A percentile compares a stretch with the other conserved stretches of the same genome.
Evolutionary conservation across 2,797 vertebrate genomes (phyloP).

Genomic region (Chelon auratus): DNA sequence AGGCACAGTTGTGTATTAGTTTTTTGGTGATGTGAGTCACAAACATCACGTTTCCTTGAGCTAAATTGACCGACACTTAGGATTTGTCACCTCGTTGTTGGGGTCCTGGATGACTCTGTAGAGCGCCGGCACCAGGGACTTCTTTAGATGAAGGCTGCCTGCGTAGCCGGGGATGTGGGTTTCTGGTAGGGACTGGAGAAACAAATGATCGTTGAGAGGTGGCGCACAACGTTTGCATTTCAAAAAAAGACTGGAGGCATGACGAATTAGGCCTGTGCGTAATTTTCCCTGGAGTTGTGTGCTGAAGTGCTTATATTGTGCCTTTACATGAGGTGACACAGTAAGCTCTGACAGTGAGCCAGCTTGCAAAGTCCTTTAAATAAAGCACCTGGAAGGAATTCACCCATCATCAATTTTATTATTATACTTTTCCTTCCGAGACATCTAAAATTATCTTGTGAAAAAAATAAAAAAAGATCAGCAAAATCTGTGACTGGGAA

Average conservation of each 20-base stretch:
- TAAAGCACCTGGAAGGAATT: not conserved
- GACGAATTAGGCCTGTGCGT: not conserved
- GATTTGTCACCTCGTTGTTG: conserved; percentile 91
- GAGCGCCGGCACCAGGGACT: conserved; percentile 92
- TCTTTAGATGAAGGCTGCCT: conserved; percentile 94
- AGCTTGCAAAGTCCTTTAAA: not conserved
- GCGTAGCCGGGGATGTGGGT: conserved; percentile 93
- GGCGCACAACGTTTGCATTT: not conserved
- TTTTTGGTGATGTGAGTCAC: conserved; percentile 45
- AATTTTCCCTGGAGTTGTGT: not conserved
- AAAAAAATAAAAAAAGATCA: no score
- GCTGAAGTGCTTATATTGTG: not conserved
- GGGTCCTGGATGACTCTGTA: conserved; percentile 97
- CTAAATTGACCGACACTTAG: conserved; percentile 22
- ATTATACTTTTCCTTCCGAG: not conserved
- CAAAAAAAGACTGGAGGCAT: not conserved
- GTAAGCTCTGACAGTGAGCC: not conserved
- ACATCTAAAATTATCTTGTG: not conserved
- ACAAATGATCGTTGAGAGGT: conserved; percentile 8
- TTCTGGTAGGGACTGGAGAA: conserved; percentile 92
- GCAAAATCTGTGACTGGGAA: not conserved
- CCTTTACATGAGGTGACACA: not conserved
- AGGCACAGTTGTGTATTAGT: conserved; percentile 22
- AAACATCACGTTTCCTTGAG: conserved; percentile 23
- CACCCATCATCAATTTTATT: not conserved